Base-by-base conservation (phyloP, 2,888 invertebrate species). In the Rotaria magnacalcarata region DNA sequence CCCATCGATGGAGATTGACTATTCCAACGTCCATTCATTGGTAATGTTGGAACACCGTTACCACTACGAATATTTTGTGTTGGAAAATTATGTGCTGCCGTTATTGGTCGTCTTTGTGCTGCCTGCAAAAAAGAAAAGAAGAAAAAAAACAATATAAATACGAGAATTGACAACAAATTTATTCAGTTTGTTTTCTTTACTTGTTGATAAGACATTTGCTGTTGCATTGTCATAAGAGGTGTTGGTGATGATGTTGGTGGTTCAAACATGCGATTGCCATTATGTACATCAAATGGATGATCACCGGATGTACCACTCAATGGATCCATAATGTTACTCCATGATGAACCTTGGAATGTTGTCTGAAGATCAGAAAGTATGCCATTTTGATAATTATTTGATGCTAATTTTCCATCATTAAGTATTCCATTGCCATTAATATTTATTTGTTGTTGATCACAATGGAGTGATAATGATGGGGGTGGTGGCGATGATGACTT, bases 211-310 rank as follows among this genome's bases (percentile, higher is more conserved):
- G 67, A 67, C 67, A 67, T 67, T 67, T 67, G 67, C 19, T 67
- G 67, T 67, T 67, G 67, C 67, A 67, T 67, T 34, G 67, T 67
- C 67, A 67, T 67, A 19, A 67, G 67, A 16, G 67, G 67, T 41
- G 67, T 67, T 19, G 67, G 67, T 34, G 27, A 41, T 67, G 67
- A 2, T 67, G 67, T 16, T 41, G 34, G 67, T 34, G 34, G 67
- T 67, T 67, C 67, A 67, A 67, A 67, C 67, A 67, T 67, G 34
- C 67, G 67, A 67, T 34, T 67, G 34, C 67, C 67, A 67, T 67
- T 67, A 67, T 67, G 67, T 67, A 67, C 27, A 67, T 67, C 67
- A 34, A 67, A 67, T 34, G 67, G 27, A 67, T 67, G 67, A 67
- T 67, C 67, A 67, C 67, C 67, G 67, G 67, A 34, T 4, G 2